A percentile compares a stretch with the other conserved stretches of the same genome.
Evolutionary conservation across 2,888 invertebrate species (phyloP).

Genomic region (Leucophenga maculata): DNA sequence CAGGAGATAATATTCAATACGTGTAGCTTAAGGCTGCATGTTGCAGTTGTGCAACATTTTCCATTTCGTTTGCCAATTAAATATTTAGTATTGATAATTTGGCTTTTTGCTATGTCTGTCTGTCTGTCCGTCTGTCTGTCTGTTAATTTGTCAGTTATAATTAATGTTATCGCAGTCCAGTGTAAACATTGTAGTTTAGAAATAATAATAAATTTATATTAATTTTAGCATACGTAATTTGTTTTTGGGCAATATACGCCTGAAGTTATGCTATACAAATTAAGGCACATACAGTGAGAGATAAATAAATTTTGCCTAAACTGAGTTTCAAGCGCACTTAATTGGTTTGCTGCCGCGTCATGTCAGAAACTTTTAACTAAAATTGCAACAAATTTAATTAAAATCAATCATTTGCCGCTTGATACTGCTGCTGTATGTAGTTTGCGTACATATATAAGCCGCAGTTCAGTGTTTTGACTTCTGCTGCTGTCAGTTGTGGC

Average conservation of each 20-base stretch:
- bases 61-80: slow-evolving; percentile 9
- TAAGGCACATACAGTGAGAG: no score
- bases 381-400: slow-evolving; percentile 16
- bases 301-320: no score
- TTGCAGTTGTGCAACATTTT: not conserved
- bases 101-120: not conserved
- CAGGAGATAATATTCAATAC: slow-evolving; percentile 2
- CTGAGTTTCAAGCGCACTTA: not conserved
- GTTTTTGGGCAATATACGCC: no score
- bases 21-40: no score
- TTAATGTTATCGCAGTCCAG: not conserved
- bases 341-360: not conserved
- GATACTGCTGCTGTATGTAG: not conserved
- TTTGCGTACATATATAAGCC: no score
- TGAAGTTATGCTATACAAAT: no score
- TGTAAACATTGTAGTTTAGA: no score
- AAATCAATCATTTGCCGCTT: slow-evolving; percentile 17
- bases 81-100: slow-evolving; percentile 2
- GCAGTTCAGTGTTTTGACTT: no score
- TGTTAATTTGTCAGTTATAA: slow-evolving; percentile 14
- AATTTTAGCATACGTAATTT: no score
- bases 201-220: no score
- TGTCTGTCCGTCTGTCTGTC: not conserved
- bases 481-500: not conserved
- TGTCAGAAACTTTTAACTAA: not conserved